phyloP scores from a whole-genome alignment of 2,797 vertebrate genomes.

The Melanotaenia boesemani region DNA sequence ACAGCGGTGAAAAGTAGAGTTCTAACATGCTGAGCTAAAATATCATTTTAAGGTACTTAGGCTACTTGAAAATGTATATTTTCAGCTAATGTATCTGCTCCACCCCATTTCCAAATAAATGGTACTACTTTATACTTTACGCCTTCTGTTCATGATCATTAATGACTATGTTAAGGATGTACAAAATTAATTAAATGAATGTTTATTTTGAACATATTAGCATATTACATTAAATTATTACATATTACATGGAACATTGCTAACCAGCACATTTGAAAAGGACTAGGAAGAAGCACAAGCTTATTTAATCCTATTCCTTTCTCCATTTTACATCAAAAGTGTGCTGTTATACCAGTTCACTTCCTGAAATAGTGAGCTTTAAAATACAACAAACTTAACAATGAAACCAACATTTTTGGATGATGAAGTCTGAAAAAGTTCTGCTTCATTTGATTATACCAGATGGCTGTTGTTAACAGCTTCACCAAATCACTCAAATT shows the following conservation, averaged over 20 bases:
- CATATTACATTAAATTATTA: no score
- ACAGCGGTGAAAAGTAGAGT: not conserved
- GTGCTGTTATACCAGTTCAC: no score
- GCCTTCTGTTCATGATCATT: not conserved
- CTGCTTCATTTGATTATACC: not conserved
- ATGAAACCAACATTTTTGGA: not conserved
- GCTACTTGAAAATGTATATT: not conserved
- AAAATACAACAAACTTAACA: not conserved
- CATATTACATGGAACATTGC: no score
- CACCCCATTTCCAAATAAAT: no score
- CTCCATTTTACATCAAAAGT: no score
- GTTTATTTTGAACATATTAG: no score
- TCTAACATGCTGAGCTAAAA: not conserved
- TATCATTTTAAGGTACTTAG: no score
- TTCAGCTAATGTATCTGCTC: no score
- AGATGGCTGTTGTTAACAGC: not conserved
- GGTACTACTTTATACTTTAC: not conserved
- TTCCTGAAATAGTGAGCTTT: not conserved
- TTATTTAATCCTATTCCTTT: no score
- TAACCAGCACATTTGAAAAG: no score
- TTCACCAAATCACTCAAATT: not conserved
- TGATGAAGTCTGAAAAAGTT: not conserved
- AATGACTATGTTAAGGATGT: not conserved
- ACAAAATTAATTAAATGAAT: not conserved
- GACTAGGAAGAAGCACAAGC: no score